These are phyloP conservation scores for Melinaea marsaeus DNA, from an alignment of 2,888 invertebrate species.

Conservation along the genomic window DNA sequence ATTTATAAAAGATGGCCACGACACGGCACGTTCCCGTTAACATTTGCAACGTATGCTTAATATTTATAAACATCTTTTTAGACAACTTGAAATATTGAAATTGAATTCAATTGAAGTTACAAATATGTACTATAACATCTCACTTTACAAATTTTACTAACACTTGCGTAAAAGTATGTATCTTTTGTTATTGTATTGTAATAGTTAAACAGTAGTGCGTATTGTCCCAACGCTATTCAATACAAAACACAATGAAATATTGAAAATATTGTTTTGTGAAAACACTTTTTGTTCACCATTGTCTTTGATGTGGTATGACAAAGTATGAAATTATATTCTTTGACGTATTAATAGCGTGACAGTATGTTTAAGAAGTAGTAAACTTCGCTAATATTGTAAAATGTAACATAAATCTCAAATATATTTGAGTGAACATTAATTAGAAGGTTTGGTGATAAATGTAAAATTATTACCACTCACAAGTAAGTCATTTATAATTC, in stretches of 20 bases:
- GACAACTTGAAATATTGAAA: neutral
- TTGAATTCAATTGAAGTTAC: too few relatives aligned
- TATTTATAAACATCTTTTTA: too few relatives aligned
- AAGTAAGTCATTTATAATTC: constrained; percentile 4
- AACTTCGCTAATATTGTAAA: neutral
- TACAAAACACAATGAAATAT: constrained; percentile 6
- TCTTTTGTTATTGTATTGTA: constrained; percentile 41
- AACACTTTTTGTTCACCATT: constrained; percentile 5
- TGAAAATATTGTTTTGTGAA: constrained; percentile 6
- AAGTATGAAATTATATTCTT: neutral
- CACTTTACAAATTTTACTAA: neutral
- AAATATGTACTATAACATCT: neutral
- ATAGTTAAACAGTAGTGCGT: constrained; percentile 39
- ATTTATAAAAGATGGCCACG: too few relatives aligned
- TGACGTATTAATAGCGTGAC: constrained; percentile 1
- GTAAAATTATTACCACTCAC: neutral
- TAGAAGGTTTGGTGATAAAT: too few relatives aligned
- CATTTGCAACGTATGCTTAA: too few relatives aligned
- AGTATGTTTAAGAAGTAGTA: neutral
- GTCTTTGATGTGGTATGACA: neutral
- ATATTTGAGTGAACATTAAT: too few relatives aligned
- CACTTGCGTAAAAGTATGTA: neutral
- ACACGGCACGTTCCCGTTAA: too few relatives aligned
- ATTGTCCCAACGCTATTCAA: constrained; percentile 2
- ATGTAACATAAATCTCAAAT: too few relatives aligned